A percentile compares a stretch with the other conserved stretches of the same genome.
Evolutionary conservation across 2,888 invertebrate genomes (phyloP).

Genomic region (Bhutanitis thaidina): DNA sequence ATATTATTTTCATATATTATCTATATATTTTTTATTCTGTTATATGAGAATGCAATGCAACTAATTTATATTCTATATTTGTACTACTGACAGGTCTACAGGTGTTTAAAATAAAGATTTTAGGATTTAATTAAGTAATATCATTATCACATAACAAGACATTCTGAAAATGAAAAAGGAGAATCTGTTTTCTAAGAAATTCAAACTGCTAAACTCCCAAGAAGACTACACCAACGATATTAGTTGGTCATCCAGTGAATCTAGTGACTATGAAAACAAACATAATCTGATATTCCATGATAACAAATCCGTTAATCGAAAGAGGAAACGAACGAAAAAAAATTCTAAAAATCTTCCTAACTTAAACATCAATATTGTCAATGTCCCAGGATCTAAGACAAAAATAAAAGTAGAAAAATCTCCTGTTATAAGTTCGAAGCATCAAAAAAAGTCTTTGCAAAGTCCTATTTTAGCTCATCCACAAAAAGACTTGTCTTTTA

Average conservation of each 20-base stretch:
- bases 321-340: conserved; percentile 57
- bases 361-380: conserved; percentile 47
- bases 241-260: conserved; percentile 60
- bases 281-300: conserved; percentile 14
- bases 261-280: conserved; percentile 58
- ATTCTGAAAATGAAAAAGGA: conserved; percentile 48
- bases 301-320: conserved; percentile 30
- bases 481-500: conserved; percentile 20
- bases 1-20: too few relatives aligned
- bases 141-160: too few relatives aligned
- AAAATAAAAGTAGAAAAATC: conserved; percentile 29
- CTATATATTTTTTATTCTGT: too few relatives aligned
- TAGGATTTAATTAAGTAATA: too few relatives aligned
- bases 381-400: conserved; percentile 30
- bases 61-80: too few relatives aligned
- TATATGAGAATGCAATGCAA: too few relatives aligned
- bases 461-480: conserved; percentile 33
- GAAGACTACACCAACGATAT: conserved; percentile 58
- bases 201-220: conserved; percentile 55
- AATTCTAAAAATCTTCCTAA: conserved; percentile 44
- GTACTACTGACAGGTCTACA: too few relatives aligned
- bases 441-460: background rate
- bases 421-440: conserved; percentile 30
- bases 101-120: too few relatives aligned
- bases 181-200: conserved; percentile 51